Percentiles rank a stretch among this genome's conserved stretches.
Conservation (phyloP, 2,888 invertebrate genomes). For the Lasioglossum calceatum region DNA sequence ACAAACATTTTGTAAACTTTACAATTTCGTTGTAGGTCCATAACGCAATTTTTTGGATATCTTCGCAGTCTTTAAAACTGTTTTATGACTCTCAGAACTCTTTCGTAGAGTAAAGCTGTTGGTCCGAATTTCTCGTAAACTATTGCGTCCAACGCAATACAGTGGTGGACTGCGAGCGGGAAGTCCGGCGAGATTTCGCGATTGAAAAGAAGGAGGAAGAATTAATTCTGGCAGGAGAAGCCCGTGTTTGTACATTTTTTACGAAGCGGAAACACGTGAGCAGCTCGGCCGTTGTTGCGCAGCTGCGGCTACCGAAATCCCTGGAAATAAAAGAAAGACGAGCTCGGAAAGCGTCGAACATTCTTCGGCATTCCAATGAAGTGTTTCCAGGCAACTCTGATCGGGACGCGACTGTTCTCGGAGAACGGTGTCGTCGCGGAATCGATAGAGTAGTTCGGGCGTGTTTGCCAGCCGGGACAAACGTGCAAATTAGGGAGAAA, state of each 20-base stretch:
- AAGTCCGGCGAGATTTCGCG: not conserved
- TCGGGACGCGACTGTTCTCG: conserved; percentile 48
- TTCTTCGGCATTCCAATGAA: conserved; percentile 56
- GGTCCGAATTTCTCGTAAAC: too few relatives aligned
- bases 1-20: too few relatives aligned
- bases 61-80: too few relatives aligned
- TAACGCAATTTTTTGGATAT: too few relatives aligned
- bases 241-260: conserved; percentile 11
- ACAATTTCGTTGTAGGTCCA: too few relatives aligned
- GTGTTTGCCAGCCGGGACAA: not conserved
- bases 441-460: conserved; percentile 28
- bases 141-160: not conserved
- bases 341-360: conserved; percentile 43
- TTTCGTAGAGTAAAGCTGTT: too few relatives aligned
- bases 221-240: conserved; percentile 22
- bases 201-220: not conserved
- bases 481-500: conserved; percentile 43
- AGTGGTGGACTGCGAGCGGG: not conserved
- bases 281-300: not conserved
- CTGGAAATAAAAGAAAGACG: conserved; percentile 38
- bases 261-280: conserved; percentile 22
- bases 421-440: conserved; percentile 25
- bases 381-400: conserved; percentile 37
- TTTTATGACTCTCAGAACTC: too few relatives aligned
- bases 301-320: conserved; percentile 24